A percentile compares a stretch with the other conserved stretches of the same genome.
These are phyloP conservation scores for Psammodynastes pulverulentus DNA, from an alignment of 2,113 vertebrate genomes.

Conservation along the genomic window DNA sequence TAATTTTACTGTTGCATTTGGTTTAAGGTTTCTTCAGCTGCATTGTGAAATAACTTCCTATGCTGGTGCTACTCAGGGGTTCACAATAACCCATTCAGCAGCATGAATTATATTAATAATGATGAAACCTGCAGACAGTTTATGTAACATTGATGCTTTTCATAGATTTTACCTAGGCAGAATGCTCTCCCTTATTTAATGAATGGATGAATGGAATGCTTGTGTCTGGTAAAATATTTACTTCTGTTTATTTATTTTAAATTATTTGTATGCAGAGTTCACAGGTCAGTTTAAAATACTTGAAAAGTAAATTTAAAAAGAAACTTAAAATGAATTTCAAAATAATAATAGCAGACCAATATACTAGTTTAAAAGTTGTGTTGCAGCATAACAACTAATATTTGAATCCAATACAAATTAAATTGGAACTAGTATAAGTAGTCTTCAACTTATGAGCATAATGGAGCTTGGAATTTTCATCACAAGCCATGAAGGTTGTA, in stretches of 20 bases:
- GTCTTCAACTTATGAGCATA: background rate
- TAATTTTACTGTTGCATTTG: slow-evolving; percentile 16
- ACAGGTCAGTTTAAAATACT: background rate
- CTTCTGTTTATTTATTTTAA: background rate
- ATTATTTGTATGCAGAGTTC: background rate
- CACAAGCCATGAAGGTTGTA: background rate
- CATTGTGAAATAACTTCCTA: background rate
- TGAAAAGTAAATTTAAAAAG: background rate
- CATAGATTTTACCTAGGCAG: background rate
- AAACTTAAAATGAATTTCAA: background rate
- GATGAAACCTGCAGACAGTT: slow-evolving; percentile 15
- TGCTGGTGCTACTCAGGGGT: background rate
- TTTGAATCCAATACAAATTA: background rate
- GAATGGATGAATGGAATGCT: background rate
- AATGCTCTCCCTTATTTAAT: background rate
- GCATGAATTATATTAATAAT: slow-evolving; percentile 6
- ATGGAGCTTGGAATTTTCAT: background rate
- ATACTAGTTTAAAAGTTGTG: background rate
- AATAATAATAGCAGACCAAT: background rate
- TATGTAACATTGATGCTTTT: background rate
- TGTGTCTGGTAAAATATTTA: background rate
- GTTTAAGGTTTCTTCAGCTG: slow-evolving; percentile 6
- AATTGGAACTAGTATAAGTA: background rate
- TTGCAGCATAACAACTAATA: background rate
- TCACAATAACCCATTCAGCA: slow-evolving; percentile 3